Evolutionary conservation across 2,113 vertebrate genomes (phyloP).

Genomic region (Caranx ignobilis): DNA sequence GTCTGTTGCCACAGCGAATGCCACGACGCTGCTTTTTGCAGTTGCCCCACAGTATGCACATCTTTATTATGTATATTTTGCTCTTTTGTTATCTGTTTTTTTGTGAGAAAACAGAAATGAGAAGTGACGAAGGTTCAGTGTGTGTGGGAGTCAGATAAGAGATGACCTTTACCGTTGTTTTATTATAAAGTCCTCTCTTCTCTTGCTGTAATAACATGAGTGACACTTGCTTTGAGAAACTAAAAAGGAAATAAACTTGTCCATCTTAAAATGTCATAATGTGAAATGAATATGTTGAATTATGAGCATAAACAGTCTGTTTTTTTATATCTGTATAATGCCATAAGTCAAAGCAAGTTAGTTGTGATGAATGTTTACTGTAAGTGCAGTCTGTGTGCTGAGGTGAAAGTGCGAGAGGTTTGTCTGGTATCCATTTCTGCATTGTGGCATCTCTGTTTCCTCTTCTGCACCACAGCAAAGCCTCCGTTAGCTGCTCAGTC

Average conservation of each 20-base stretch:
- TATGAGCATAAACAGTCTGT: not conserved
- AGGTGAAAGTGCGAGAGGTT: conserved; percentile 15
- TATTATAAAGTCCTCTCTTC: not conserved
- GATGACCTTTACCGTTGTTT: conserved; percentile 27
- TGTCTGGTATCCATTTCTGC: conserved; percentile 13
- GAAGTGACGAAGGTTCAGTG: not conserved
- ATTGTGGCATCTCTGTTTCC: conserved; percentile 17
- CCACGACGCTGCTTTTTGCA: conserved; percentile 14
- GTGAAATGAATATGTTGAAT: conserved; percentile 37
- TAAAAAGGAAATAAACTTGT: conserved; percentile 56
- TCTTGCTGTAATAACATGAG: conserved; percentile 32
- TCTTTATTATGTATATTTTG: conserved; percentile 48
- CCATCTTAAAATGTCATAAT: not conserved
- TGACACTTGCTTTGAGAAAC: conserved; percentile 39
- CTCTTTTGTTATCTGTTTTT: conserved; percentile 21
- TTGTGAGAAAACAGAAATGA: conserved; percentile 35
- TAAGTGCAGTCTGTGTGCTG: not conserved
- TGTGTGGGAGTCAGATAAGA: conserved; percentile 10
- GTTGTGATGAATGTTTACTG: conserved; percentile 49
- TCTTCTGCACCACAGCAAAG: conserved; percentile 8
- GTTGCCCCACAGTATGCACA: conserved; percentile 2
- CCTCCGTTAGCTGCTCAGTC: conserved; percentile 1
- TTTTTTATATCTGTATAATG: conserved; percentile 11
- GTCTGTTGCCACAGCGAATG: conserved; percentile 16
- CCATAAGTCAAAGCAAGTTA: conserved; percentile 32